Base-by-base conservation (phyloP, 2,113 vertebrate species). In the Desmodus rotundus region DNA sequence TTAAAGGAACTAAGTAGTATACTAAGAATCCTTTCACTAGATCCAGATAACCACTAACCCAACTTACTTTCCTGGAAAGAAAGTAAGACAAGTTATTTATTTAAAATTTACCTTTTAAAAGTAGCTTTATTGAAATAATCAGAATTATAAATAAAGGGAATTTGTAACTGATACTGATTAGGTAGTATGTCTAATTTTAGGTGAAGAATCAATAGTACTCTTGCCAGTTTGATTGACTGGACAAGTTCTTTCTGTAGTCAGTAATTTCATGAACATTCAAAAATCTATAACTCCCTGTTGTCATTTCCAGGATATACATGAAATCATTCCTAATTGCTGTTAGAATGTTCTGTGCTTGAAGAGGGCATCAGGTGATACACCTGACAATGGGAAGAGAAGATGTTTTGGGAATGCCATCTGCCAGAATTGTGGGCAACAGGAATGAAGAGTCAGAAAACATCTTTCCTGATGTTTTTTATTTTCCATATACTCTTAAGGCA, bases 371-470 rank as follows among this genome's bases (percentile, higher is more conserved):
- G 72, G 90, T 96, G 83, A 91, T 96, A 76, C 28, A 93, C 90
- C 73, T 96, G 72, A 93, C 83, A 96, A 52, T 89, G 73, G 89
- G 67, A 96, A 90, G 63, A 90, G 82, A 94, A 96, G 90, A 65
- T 95, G 38, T 91, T 94, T 95, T 91, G 13, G 70, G 82, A 91
- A 77, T 96, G 58, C 65, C 72, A 95, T 65, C 82, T 96, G 65
- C 78, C 96, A 93, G 77, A 94, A 93, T 77, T 97, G 73, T 96
- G 87, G 83, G 77, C 87, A 96, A 76, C 67, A 85, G 82, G 41
- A 95, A 94, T 93, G 92, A 96, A 95, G 63, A 94, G n/a, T 93
- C 87, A 96, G 76, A 96, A 95, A 96, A 88, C 67, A 93, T 89
- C 72, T 97, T 93, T 77, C 52, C 68, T 89, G 72, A 52, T 94